Base-by-base conservation (phyloP, 2,888 invertebrate species). In the Chirona hameri region DNA sequence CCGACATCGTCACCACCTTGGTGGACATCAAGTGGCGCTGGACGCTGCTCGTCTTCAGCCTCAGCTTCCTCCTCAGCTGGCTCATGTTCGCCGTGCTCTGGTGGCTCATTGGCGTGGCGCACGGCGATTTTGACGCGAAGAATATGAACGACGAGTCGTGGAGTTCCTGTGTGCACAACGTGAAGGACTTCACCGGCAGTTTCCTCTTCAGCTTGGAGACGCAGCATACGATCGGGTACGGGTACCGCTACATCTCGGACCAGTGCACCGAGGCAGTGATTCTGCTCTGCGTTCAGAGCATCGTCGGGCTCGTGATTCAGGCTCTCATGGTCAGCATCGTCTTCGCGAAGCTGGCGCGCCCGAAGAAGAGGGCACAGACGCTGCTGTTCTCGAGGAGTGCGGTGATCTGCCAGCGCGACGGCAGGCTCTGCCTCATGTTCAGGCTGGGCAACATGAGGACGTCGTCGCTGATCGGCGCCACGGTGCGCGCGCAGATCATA, bases 391-490 rank as follows among this genome's bases (percentile, higher is more conserved):
- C 97, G 86, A 91, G 95, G 85, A 93, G 95, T 87, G 96, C 97
- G 31, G 95, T 97, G 85, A 94, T 98, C 86, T 96, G 96, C 87
- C 93, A 96, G 87, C 91, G 98, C 84, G 97, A 98, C 88, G 96
- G 96, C 9, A 92, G 94, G 86, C 92, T 97, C 81, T 96, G 96
- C 88, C 91, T 98, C 86, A 94, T 98, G 94, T 97, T 98, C 89
- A 92, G 98, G 69, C 97, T 98, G 46, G 98, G 97, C 46, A 98
- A 98, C 89, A 97, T 98, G 97, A 91, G 98, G 86, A 95, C 94
- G 89, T 96, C 96, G 83, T 98, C 98, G 89, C 97, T 99, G 87
- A 97, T 99, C 86, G 98, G 98, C 89, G 98, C 99, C 83, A 97
- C 98, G 89, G 95, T 98, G 83, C 91, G 97, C 87, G 97, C 97